Base-by-base conservation (phyloP, 1,140 invertebrate genomes). In the Drosophila persimilis region DNA sequence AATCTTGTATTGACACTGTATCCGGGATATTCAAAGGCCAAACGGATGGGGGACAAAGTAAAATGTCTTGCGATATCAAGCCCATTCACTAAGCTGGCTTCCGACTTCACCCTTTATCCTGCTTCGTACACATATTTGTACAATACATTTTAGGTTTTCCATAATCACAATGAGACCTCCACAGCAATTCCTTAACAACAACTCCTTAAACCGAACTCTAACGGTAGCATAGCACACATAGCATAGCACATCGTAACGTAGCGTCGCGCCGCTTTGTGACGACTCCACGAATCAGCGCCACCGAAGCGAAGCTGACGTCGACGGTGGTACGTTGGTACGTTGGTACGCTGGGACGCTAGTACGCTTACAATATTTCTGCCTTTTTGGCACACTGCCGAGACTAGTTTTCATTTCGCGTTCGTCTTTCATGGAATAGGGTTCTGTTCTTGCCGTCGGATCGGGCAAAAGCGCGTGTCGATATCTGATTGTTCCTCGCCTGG, bases 351-450 rank as follows among this genome's bases (percentile, higher is more conserved):
- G 24, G 31, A 41, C 45, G 47, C 47, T 48, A 60, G 44, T 66
- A 22, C 31, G 52, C 13, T 48, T 58, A 20, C 61, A 61, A 48
- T 66, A 56, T 53, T 73, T 78, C 54, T 51, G 77, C 81, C 81
- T 75, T 77, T 63, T 80, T 79, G 76, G 72, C 77, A 85, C 81
- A 63, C 76, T 75, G 80, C 52, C 77, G 71, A 57, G 73, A 77
- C 77, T 80, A 85, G 81, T 85, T 81, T 69, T 86, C 81, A 85
- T 86, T 85, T 77, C 83, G 73, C 71, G 73, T 77, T 81, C 78
- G 81, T 67, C 73, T 73, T 69, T 77, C 77, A 39, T 11, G 35
- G 35, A 11, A 39, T 39, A 39, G 35, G 35, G 35, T 39, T 39
- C 62, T 86, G 81, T 77, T 61, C 77, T 44, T 75, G 76, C 77